Evolutionary conservation across 2,888 invertebrate genomes (phyloP), one percentile per base, ranked within the genome.

Genomic region (Andrena camellia): DNA sequence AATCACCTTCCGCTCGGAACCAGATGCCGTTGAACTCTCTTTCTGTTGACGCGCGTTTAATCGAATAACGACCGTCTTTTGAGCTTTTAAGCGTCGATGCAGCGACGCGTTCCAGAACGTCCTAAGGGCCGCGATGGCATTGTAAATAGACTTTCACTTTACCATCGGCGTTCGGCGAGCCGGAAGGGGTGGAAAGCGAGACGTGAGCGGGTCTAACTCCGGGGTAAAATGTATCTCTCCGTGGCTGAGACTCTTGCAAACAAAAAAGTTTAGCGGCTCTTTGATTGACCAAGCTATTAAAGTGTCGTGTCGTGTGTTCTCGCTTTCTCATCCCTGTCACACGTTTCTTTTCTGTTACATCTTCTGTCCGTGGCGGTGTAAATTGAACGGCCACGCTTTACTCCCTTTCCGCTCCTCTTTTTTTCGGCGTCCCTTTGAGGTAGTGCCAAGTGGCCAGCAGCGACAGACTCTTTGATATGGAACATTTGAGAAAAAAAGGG

Each of bases 141-240:
- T 57, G 75, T n/a, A 68, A 68, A 78, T 54, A 68, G 57, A 78
- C 60, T 71, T 71, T 50, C 31, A 62, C 50, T 71, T 71, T 50
- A 20, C 29, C 31, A 23, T 31, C 42, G 13, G 2, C 35, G 29
- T 57, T 26, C 26, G 23, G 35, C 10, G 26, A 3, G 64, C 20
- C 23, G n/a, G 63, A 48, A 54, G 29, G 67, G 31, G 10, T 62
- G 62, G 67, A 67, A 67, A 75, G 57, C 54, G 62, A 74, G 63
- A 74, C 42, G 33, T 2, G 64, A 13, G n/a, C 59, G 26, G n/a
- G 7, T n/a, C 6, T 10, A 17, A 26, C 4, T 52, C 35, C 8
- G 17, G 4, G 26, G 42, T 42, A 60, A 54, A 78, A 35, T 42
- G 63, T 68, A 26, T 48, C 48, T 26, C 57, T 4, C 23, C 17